Evolutionary conservation across 2,797 vertebrate species (phyloP), one percentile per base, ranked within the genome.

Genomic region (Molothrus aeneus): DNA sequence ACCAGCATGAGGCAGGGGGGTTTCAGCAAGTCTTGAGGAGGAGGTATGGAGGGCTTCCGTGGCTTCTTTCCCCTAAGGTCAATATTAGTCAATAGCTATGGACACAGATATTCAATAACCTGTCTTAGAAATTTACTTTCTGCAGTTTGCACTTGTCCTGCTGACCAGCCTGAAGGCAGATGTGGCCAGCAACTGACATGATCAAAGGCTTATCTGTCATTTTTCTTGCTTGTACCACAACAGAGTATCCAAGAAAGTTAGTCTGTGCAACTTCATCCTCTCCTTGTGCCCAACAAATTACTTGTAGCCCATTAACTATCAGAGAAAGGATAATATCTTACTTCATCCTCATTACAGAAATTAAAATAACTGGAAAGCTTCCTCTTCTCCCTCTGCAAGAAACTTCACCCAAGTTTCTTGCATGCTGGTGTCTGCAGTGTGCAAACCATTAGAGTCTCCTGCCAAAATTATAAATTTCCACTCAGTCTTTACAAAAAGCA

Each of bases 401-500:
- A 71, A 22, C 47, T 80, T 82, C 40, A 77, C 51, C 12, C 22
- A 72, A 29, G 18, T 65, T 80, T 91, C 50, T 86, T 88, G 26
- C 45, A 87, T 32, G 4, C 42, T 53, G 28, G 32, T 1, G 2
- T 29, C 56, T 86, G 31, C 47, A 63, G 40, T 38, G 13, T 69
- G 66, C 47, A 90, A 84, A 74, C 40, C 13, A 31, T 74, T 84
- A 61, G 17, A 19, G 54, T 16, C 20, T 74, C 54, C 34, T 88
- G 61, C 24, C 73, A 83, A 65, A 95, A 75, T 18, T 12, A 51
- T 66, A 88, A 32, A 34, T 92, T 86, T 80, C 80, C 70, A 75
- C 45, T 68, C 63, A 43, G 53, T 66, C 72, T 86, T 88, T 54
- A 91, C 74, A 88, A 92, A 70, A 29, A 74, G 11, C 32, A 85